Evolutionary conservation across 2,888 invertebrate species (phyloP).

Genomic region (Strigamia maritima): DNA sequence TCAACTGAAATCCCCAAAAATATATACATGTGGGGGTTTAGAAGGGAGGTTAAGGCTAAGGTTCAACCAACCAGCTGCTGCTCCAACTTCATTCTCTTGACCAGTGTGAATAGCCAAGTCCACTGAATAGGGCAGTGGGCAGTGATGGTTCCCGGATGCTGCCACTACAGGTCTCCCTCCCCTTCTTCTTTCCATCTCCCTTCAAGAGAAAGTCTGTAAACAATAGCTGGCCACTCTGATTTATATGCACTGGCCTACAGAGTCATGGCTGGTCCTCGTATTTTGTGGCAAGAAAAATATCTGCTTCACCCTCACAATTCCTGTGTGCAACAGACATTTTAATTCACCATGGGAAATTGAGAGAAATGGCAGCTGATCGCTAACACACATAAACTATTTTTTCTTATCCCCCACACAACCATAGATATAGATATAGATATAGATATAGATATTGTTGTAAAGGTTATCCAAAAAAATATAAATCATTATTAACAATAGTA

Average conservation of each 20-base stretch:
- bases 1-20: neutral
- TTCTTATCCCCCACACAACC: neutral
- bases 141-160: slow-evolving; percentile 36
- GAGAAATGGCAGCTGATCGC: slow-evolving; percentile 26
- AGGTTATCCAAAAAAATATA: too few relatives aligned
- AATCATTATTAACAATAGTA: too few relatives aligned
- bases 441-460: too few relatives aligned
- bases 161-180: slow-evolving; percentile 26
- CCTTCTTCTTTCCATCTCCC: slow-evolving; percentile 11
- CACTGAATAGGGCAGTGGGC: slow-evolving; percentile 31
- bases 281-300: slow-evolving; percentile 24
- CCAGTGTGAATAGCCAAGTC: slow-evolving; percentile 34
- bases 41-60: neutral
- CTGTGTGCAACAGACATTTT: slow-evolving; percentile 29
- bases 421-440: too few relatives aligned
- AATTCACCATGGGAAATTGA: slow-evolving; percentile 32
- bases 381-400: neutral
- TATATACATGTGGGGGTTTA: neutral
- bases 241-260: slow-evolving; percentile 27
- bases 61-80: slow-evolving; percentile 21
- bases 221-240: slow-evolving; percentile 36
- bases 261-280: slow-evolving; percentile 33
- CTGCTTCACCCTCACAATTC: slow-evolving; percentile 28
- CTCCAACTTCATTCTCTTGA: slow-evolving; percentile 33
- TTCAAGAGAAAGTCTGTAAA: slow-evolving; percentile 31